Evolutionary conservation across 2,797 vertebrate species (phyloP), one percentile per base, ranked within the genome.

Genomic region (Lagocephalus sceleratus): DNA sequence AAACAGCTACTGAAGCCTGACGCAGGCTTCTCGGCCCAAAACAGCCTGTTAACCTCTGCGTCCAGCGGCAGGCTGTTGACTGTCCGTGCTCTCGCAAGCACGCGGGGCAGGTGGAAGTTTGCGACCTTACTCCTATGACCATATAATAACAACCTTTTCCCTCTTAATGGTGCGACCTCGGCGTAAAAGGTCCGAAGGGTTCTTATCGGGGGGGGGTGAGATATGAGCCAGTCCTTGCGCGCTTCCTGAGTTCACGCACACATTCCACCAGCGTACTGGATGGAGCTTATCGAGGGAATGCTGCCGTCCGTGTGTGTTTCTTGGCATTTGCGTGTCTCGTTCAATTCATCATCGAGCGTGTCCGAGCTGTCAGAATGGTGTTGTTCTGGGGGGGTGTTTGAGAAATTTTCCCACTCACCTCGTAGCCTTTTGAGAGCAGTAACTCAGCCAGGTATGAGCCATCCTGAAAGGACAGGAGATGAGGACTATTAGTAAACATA

Each of bases 381-480:
- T 35, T 35, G 32, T 35, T 25, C 4, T n/a, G 7, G 32, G 32
- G 32, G 12, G 12, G 26, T 29, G 26, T 29, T 11, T 35, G 32
- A 35, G 11, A 35, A 12, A 10, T 35, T 14, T 60, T 81, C 49
- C 83, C 67, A 85, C 94, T 93, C 85, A 99, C 97, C 95, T 97
- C 90, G 0, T 99, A 99, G 79, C 96, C 95, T 88, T 97, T 99
- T 76, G 92, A 88, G 71, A 99, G 78, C 71, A 99, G 94, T 89
- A 98, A 97, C 87, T 99, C 97, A 0, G 97, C 97, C 92, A 99
- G 92, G 87, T 99, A 99, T 12, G 97, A 99, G n/a, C 97, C 97
- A 89, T 98, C 97, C 97, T 98, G 87, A 75, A 87, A 90, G 86
- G 53, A 91, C 22, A 85, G 5, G 62, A 79, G 77, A 72, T 75